A percentile compares a stretch with the other conserved stretches of the same genome.
phyloP scores from a whole-genome alignment of 2,797 vertebrate species.

The Phataginus tetradactyla region DNA sequence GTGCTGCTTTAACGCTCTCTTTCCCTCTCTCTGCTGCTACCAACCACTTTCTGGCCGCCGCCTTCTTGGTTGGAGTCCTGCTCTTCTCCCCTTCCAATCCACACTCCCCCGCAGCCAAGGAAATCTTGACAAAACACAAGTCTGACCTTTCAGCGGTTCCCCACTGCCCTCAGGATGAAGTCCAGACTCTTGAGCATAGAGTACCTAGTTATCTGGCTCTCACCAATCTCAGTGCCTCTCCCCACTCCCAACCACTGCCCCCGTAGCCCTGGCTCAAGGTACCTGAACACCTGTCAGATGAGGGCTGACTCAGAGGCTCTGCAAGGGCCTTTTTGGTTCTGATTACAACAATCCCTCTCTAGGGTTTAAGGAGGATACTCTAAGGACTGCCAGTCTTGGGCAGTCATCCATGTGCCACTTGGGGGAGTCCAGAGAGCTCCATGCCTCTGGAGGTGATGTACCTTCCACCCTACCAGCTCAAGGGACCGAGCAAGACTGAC shows the following conservation, averaged over 20 bases:
- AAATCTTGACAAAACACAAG: not conserved
- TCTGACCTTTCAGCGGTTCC: not conserved
- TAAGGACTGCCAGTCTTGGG: not conserved
- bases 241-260: too few species aligned
- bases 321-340: not conserved
- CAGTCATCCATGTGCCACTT: not conserved
- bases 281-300: not conserved
- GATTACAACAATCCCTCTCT: not conserved
- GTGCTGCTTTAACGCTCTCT: not conserved
- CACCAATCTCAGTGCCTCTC: not conserved
- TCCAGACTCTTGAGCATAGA: not conserved
- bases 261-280: not conserved
- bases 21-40: not conserved
- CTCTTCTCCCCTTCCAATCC: not conserved
- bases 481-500: not conserved
- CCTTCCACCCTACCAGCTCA: not conserved
- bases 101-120: not conserved
- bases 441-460: not conserved
- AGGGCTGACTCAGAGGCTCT: not conserved
- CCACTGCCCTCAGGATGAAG: not conserved
- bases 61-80: not conserved
- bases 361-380: not conserved
- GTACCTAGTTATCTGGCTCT: not conserved
- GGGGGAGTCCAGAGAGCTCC: not conserved
- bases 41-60: not conserved